Percentiles rank a stretch among this genome's conserved stretches.
phyloP scores from a whole-genome alignment of 92 coral and sea anemone genomes.

The Muricea muricata region DNA sequence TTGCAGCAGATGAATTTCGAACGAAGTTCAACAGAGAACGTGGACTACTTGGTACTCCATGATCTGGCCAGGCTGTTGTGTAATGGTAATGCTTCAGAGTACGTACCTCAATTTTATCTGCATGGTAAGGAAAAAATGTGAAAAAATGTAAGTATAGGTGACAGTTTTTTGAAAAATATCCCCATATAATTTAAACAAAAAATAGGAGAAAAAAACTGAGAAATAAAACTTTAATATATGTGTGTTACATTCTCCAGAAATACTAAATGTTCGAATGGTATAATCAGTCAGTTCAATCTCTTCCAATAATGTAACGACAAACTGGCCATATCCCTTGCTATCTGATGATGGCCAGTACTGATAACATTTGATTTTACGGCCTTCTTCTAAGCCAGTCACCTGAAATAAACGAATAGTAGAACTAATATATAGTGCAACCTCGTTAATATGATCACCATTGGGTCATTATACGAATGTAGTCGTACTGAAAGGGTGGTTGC shows the following conservation, averaged over 20 bases:
- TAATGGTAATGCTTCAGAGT: conserved; percentile 85
- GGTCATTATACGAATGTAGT: too few relatives aligned
- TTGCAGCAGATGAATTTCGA: conserved; percentile 85
- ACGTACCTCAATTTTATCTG: conserved; percentile 56
- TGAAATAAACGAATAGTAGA: background rate
- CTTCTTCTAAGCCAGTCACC: conserved; percentile 94
- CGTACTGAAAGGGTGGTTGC: too few relatives aligned
- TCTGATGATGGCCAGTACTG: conserved; percentile 94
- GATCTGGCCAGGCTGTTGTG: conserved; percentile 99
- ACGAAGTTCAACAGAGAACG: conserved; percentile 92
- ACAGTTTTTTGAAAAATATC: too few relatives aligned
- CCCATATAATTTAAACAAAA: background rate
- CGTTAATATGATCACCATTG: too few relatives aligned
- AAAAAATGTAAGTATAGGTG: too few relatives aligned
- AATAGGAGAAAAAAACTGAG: too few relatives aligned
- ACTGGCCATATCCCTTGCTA: conserved; percentile 63
- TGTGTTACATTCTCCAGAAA: conserved; percentile 66
- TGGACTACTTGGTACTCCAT: conserved; percentile 88
- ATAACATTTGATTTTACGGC: conserved; percentile 87
- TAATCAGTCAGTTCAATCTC: conserved; percentile 86
- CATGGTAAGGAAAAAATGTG: too few relatives aligned
- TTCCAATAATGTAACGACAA: conserved; percentile 69
- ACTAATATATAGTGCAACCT: too few relatives aligned
- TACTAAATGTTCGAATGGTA: conserved; percentile 74
- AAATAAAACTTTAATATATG: too few relatives aligned